Base-by-base conservation (phyloP, 2,888 invertebrate genomes). In the Coenonympha arcania region DNA sequence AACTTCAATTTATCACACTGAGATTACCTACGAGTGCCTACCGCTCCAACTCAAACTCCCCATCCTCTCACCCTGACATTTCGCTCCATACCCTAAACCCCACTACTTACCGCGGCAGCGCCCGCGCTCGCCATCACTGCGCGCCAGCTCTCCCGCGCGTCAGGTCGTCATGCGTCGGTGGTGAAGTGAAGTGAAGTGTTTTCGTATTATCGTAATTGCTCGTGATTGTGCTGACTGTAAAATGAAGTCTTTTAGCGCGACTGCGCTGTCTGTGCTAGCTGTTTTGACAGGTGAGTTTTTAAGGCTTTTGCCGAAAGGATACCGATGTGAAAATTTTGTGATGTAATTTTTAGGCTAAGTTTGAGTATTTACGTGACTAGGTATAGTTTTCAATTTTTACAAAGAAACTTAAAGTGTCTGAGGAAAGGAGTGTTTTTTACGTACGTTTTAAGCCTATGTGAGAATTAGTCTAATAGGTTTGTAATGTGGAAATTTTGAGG, bases 131-230 rank as follows among this genome's bases (percentile, higher is more conserved):
- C 53, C 52, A 52, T 59, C 59, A 59, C 60, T 68, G 71, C 81
- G 86, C 83, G 85, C 81, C 71, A n/a, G 74, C 75, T 72, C 76
- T 71, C 66, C 64, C 80, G 85, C 85, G 85, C 81, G 79, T 72
- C 66, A 53, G 60, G 64, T 62, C 64, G 64, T 72, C 73, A 81
- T 67, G 85, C 75, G 69, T 74, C 76, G 79, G 82, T 82, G 79
- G 86, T 85, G 84, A 76, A 71, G 82, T 83, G 82, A 64, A 69
- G 84, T 85, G 83, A 56, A 60, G 68, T 68, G 68, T 61, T 56
- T 52, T 55, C 49, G 55, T 68, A 65, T n/a, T n/a, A 66, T 26
- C 26, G 11, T 33, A 36, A 28, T 28, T n/a, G n/a, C n/a, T n/a
- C 45, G 45, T 45, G 45, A 34, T 45, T 37, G 45, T 45, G 45